Percentiles rank a stretch among this genome's conserved stretches.
Evolutionary conservation across 2,888 invertebrate species (phyloP).

Genomic region (Herminia tarsipennalis): DNA sequence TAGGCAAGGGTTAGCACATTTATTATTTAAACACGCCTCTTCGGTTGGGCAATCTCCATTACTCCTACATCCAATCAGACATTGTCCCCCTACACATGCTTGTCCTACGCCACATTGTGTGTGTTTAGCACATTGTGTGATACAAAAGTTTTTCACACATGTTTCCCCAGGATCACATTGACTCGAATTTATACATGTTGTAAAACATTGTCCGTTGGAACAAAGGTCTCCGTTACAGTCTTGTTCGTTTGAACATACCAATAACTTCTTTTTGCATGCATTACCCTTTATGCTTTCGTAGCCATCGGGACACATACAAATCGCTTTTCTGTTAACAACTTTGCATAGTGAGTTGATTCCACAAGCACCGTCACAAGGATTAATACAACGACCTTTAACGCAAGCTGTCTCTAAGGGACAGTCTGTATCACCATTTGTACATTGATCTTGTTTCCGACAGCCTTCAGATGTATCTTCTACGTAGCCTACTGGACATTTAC

Average conservation of each 20-base stretch:
- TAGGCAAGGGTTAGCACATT: conserved; percentile 93
- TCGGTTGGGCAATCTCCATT: conserved; percentile 92
- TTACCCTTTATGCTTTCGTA: conserved; percentile 88
- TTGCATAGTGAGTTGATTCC: conserved; percentile 93
- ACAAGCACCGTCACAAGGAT: conserved; percentile 93
- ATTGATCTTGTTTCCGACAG: conserved; percentile 92
- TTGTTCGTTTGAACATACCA: conserved; percentile 88
- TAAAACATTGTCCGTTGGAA: conserved; percentile 92
- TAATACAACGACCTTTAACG: conserved; percentile 89
- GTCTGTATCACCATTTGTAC: conserved; percentile 89
- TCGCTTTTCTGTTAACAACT: conserved; percentile 90
- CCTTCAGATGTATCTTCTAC: conserved; percentile 91
- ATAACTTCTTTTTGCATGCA: conserved; percentile 90
- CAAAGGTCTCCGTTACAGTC: conserved; percentile 94
- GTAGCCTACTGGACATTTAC: conserved; percentile 91
- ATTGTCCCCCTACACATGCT: conserved; percentile 92
- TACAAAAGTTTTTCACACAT: conserved; percentile 92
- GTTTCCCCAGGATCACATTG: conserved; percentile 93
- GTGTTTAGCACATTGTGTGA: conserved; percentile 92
- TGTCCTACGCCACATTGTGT: conserved; percentile 92
- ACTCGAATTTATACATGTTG: conserved; percentile 90
- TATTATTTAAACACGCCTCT: conserved; percentile 93
- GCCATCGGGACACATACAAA: conserved; percentile 92
- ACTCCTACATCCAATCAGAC: conserved; percentile 93
- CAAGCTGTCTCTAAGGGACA: conserved; percentile 92